phyloP scores from a whole-genome alignment of 2,113 vertebrate genomes.

The Salvelinus namaycush region DNA sequence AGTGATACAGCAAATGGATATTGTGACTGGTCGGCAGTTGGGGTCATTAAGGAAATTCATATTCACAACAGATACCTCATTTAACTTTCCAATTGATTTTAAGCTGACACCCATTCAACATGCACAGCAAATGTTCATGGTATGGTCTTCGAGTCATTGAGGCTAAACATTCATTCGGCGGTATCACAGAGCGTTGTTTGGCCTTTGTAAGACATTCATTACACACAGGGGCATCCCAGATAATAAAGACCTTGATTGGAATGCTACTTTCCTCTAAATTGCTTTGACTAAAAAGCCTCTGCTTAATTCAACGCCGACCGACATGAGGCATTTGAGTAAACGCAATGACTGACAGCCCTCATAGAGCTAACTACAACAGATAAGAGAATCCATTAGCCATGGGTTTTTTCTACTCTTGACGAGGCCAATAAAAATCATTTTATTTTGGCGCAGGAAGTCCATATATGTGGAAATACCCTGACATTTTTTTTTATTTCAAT shows the following conservation, averaged over 20 bases:
- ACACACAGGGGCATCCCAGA: conserved; percentile 40
- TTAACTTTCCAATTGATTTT: conserved; percentile 33
- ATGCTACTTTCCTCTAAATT: conserved; percentile 57
- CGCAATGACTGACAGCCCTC: conserved; percentile 58
- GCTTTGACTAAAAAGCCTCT: conserved; percentile 63
- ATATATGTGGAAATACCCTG: conserved; percentile 46
- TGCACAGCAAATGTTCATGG: conserved; percentile 25
- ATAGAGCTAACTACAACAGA: conserved; percentile 65
- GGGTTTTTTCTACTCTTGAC: conserved; percentile 24
- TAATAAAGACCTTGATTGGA: conserved; percentile 59
- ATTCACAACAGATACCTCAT: conserved; percentile 27
- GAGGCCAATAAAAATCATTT: conserved; percentile 57
- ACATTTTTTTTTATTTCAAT: conserved; percentile 65
- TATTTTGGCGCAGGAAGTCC: conserved; percentile 53
- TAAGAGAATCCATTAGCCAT: conserved; percentile 69
- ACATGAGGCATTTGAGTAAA: conserved; percentile 61
- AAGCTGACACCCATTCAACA: background rate
- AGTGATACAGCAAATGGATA: conserved; percentile 47
- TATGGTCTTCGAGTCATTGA: conserved; percentile 48
- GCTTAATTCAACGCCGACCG: conserved; percentile 58
- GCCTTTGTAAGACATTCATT: conserved; percentile 55
- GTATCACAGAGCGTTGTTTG: conserved; percentile 44
- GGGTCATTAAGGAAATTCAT: no score
- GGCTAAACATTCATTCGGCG: conserved; percentile 33
- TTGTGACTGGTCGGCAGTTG: conserved; percentile 27